These are phyloP conservation scores for Hydrocynus forskahlii DNA, from an alignment of 2,797 vertebrate genomes.

Conservation along the genomic window DNA sequence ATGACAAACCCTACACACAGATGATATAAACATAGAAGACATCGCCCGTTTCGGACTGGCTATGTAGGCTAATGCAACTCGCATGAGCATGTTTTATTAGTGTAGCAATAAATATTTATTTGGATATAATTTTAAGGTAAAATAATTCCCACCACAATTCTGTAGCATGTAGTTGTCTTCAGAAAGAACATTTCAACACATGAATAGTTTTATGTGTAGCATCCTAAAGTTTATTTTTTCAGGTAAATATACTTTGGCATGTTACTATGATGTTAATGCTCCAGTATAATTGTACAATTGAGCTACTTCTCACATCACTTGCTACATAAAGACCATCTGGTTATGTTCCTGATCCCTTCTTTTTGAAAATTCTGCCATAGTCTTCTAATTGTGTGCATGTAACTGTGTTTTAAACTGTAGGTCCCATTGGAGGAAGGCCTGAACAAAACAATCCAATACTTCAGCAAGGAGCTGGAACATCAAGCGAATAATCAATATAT, in stretches of 20 bases:
- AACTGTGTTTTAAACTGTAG: constrained; percentile 68
- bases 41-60: too few species aligned
- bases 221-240: not conserved
- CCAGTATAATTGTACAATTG: not conserved
- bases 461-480: constrained; percentile 95
- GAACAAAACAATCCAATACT: constrained; percentile 99
- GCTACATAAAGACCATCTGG: not conserved
- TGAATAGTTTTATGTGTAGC: too few species aligned
- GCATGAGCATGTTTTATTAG: too few species aligned
- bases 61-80: too few species aligned
- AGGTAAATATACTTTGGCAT: too few species aligned
- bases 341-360: not conserved
- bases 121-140: too few species aligned
- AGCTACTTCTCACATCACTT: not conserved
- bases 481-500: constrained; percentile 99
- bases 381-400: not conserved
- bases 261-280: not conserved
- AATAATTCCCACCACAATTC: too few species aligned
- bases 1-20: too few species aligned
- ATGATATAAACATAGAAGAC: too few species aligned
- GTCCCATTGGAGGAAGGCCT: constrained; percentile 96
- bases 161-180: too few species aligned
- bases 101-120: too few species aligned
- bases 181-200: too few species aligned
- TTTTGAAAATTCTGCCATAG: not conserved